Evolutionary conservation across 2,888 invertebrate species (phyloP).

Genomic region (Diplazon laetatorius): DNA sequence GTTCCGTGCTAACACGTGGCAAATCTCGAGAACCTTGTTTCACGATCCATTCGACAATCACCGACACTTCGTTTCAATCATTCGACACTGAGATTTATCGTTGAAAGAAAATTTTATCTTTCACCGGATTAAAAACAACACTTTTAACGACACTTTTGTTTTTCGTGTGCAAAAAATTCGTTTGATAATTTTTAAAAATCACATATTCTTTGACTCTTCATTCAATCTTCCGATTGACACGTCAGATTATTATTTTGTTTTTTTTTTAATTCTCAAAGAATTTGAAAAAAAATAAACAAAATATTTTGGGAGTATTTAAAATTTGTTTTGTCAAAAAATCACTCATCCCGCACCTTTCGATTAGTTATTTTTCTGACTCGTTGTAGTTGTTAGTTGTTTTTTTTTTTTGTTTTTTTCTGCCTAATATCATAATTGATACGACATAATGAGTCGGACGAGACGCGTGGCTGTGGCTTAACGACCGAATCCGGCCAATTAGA

Average conservation of each 20-base stretch:
- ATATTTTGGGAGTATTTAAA: not conserved
- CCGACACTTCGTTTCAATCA: not conserved
- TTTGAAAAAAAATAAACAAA: no score
- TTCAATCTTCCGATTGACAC: not conserved
- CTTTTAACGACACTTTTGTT: no score
- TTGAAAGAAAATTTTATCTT: no score
- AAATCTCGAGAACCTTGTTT: not conserved
- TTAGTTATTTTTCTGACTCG: no score
- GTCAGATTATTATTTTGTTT: no score
- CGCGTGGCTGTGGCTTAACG: constrained; percentile 9
- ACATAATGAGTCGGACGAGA: not conserved
- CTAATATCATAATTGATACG: constrained; percentile 24
- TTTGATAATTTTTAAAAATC: not conserved
- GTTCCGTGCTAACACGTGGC: constrained; percentile 3
- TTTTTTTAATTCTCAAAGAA: no score
- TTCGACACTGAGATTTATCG: not conserved
- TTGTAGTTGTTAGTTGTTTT: no score
- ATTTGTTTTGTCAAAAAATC: constrained; percentile 49
- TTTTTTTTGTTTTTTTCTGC: not conserved
- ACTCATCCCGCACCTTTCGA: constrained; percentile 43
- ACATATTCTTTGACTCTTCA: not conserved
- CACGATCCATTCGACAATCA: constrained; percentile 7
- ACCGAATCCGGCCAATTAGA: constrained; percentile 65
- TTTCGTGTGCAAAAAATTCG: no score
- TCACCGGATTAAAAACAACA: no score